Evolutionary conservation across 2,888 invertebrate genomes (phyloP).

Genomic region (Melinopterus prodromus): DNA sequence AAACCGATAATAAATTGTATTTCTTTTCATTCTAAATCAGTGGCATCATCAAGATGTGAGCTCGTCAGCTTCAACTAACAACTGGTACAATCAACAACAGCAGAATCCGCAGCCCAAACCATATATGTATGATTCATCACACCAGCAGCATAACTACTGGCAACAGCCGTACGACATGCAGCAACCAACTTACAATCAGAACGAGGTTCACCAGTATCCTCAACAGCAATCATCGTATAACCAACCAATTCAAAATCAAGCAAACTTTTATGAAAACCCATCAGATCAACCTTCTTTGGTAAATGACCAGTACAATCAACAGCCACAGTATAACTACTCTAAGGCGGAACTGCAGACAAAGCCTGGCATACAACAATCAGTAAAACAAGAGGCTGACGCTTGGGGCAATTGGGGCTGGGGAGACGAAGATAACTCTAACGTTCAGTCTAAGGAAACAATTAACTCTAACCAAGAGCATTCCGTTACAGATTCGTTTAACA

Average conservation of each 20-base stretch:
- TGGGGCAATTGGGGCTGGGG: slow-evolving; percentile 70
- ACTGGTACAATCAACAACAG: slow-evolving; percentile 59
- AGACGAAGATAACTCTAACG: slow-evolving; percentile 61
- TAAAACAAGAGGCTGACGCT: slow-evolving; percentile 52
- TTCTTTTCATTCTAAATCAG: slow-evolving; percentile 41
- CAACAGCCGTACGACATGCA: slow-evolving; percentile 44
- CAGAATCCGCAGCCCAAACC: slow-evolving; percentile 43
- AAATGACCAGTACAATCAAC: slow-evolving; percentile 49
- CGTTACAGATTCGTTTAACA: slow-evolving; percentile 67
- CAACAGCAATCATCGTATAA: slow-evolving; percentile 45
- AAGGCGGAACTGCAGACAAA: slow-evolving; percentile 33
- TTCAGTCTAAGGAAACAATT: slow-evolving; percentile 48
- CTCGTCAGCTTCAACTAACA: slow-evolving; percentile 53
- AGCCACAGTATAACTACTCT: slow-evolving; percentile 33
- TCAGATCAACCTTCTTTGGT: slow-evolving; percentile 29
- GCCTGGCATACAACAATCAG: slow-evolving; percentile 46
- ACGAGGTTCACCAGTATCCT: slow-evolving; percentile 55
- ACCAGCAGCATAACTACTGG: slow-evolving; percentile 50
- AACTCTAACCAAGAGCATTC: slow-evolving; percentile 49
- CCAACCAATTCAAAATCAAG: slow-evolving; percentile 53
- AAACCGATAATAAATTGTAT: no score
- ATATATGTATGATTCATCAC: slow-evolving; percentile 39
- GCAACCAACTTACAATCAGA: slow-evolving; percentile 51
- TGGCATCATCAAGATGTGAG: slow-evolving; percentile 62
- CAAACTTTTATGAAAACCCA: slow-evolving; percentile 45